These are phyloP conservation scores for Neotoma lepida DNA, from an alignment of 2,113 vertebrate genomes.

Conservation along the genomic window DNA sequence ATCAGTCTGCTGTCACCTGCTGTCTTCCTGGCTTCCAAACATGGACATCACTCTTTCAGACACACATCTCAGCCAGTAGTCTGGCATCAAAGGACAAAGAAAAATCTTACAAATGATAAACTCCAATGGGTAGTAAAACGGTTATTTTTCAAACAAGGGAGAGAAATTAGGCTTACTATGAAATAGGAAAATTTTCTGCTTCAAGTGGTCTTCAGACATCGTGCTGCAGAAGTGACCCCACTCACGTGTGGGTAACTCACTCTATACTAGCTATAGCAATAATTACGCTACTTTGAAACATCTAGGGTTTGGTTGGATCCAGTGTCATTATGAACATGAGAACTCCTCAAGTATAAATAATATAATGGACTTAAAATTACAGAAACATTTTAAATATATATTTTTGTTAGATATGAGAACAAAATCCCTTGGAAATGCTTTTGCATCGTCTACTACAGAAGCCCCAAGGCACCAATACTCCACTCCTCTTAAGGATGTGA, in stretches of 20 bases:
- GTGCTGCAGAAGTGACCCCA: background rate
- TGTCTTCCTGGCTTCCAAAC: background rate
- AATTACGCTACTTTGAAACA: background rate
- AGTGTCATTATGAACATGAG: background rate
- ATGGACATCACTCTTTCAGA: background rate
- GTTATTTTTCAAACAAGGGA: conserved; percentile 5
- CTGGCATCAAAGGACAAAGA: background rate
- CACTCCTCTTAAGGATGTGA: background rate
- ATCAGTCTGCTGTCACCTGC: background rate
- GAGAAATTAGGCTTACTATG: background rate
- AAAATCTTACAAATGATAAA: conserved; percentile 16
- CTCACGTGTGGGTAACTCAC: conserved; percentile 2
- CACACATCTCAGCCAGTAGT: background rate
- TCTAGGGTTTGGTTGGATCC: background rate
- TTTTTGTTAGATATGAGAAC: background rate
- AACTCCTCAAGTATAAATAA: background rate
- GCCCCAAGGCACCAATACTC: background rate
- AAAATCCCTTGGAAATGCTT: background rate
- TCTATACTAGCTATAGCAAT: background rate
- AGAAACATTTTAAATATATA: background rate
- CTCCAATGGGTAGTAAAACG: background rate
- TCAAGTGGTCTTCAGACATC: background rate
- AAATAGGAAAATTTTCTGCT: background rate
- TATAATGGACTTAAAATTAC: background rate
- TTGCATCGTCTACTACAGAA: background rate